phyloP scores from a whole-genome alignment of 2,113 vertebrate genomes.

The Eubucco bourcierii region DNA sequence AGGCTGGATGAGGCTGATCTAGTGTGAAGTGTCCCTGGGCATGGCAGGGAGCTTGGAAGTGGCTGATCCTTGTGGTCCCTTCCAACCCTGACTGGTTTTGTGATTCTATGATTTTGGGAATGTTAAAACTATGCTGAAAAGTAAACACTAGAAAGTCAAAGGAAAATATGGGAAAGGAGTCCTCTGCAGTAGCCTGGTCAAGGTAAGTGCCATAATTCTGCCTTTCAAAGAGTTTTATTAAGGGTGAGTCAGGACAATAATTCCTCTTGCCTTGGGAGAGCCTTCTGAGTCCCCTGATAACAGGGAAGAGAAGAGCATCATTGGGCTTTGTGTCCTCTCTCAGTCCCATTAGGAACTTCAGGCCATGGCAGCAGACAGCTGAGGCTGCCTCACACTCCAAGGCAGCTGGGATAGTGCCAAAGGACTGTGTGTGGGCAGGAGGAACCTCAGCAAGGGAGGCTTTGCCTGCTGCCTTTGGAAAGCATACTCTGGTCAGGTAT shows the following conservation, averaged over 20 bases:
- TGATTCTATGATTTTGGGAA: not conserved
- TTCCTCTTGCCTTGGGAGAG: not conserved
- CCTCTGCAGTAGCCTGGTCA: not conserved
- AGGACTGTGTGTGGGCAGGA: not conserved
- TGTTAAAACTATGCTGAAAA: not conserved
- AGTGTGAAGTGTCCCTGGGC: no score
- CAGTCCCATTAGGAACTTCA: not conserved
- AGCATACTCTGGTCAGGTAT: not conserved
- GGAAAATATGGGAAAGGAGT: not conserved
- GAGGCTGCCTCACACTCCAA: not conserved
- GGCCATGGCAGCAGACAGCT: not conserved
- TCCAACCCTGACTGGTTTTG: no score
- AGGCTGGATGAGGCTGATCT: no score
- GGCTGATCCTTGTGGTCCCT: no score
- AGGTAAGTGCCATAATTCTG: not conserved
- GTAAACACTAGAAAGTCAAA: not conserved
- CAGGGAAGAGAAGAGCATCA: not conserved
- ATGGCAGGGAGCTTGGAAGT: no score
- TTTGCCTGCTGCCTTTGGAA: not conserved
- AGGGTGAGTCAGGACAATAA: not conserved
- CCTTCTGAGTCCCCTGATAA: not conserved
- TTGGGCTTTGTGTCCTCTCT: not conserved
- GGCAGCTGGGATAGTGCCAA: not conserved
- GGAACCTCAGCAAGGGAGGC: not conserved
- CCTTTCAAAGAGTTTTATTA: not conserved